Base-by-base conservation (phyloP, 2,113 vertebrate species). In the Tragelaphus imberbis region DNA sequence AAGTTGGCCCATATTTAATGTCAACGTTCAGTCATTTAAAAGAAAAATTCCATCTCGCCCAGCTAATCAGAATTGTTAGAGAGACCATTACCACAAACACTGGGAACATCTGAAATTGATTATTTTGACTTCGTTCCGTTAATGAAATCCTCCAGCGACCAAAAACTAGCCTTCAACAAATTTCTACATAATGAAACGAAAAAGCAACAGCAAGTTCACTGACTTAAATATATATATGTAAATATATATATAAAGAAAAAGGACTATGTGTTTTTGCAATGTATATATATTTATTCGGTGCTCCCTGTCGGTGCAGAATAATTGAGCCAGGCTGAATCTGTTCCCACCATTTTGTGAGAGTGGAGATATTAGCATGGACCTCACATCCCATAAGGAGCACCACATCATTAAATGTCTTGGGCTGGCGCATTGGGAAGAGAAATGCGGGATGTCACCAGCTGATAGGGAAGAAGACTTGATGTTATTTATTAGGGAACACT, bases 321-420 rank as follows among this genome's bases (percentile, higher is more conserved):
- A 95, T 30, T 28, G 95, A 96, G 97, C 91, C 6, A 0, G 15
- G 93, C 88, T 44, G 80, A 61, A 65, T 68, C 93, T 2, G 94
- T 97, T 95, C 98, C 98, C 98, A 98, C 98, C 98, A 98, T 99
- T 98, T 98, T 98, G 98, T 97, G 97, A 55, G 93, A n/a, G 77
- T 89, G 51, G 92, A 71, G 96, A 92, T 96, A 96, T 98, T 98
- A 99, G 98, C 98, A 99, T 98, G 98, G 98, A 49, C 95, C 49
- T 98, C 98, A 98, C 98, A 98, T 98, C 98, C 97, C 97, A 14
- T 90, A 94, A 97, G 98, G 97, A 98, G 98, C 97, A 96, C 97
- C 98, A 98, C 98, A 98, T 99, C 98, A 98, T 98, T 99, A 99
- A 98, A 98, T 95, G 98, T 98, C 98, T 98, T 98, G 98, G 98